phyloP scores from a whole-genome alignment of 2,797 vertebrate species.

The Alectoris magna region DNA sequence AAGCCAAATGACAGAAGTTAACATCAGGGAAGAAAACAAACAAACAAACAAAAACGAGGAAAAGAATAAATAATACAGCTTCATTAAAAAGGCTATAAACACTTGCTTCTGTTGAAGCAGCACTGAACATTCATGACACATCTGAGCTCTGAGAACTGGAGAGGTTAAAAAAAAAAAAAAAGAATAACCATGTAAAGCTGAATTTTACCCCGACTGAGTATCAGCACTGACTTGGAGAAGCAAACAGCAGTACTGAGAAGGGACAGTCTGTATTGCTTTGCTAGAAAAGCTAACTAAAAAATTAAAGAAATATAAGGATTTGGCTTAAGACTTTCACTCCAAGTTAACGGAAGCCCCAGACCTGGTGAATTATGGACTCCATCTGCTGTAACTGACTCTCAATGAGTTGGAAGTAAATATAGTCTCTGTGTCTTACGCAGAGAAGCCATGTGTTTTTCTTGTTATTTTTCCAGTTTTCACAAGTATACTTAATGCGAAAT shows the following conservation, averaged over 20 bases:
- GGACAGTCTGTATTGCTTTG: background rate
- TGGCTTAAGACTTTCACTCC: background rate
- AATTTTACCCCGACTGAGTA: background rate
- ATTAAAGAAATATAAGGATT: background rate
- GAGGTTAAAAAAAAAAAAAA: background rate
- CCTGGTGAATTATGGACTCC: slow-evolving; percentile 1
- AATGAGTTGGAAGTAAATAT: background rate
- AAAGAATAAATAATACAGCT: fast-evolving
- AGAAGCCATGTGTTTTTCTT: background rate
- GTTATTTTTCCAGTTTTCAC: background rate
- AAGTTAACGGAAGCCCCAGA: slow-evolving; percentile 24
- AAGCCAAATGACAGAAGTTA: background rate
- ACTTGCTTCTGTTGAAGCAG: background rate
- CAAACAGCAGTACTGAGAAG: background rate
- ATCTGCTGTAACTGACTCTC: background rate
- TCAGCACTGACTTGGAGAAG: background rate
- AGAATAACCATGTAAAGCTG: background rate
- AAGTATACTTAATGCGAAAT: background rate
- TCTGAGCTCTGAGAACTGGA: background rate
- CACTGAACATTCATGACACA: background rate
- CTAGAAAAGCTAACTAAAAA: background rate
- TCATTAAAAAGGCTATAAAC: background rate
- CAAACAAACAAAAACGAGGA: background rate
- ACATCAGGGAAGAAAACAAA: background rate
- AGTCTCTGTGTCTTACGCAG: background rate